Evolutionary conservation across 2,888 invertebrate genomes (phyloP), one percentile per base, ranked within the genome.

Genomic region (Unio delphinus): DNA sequence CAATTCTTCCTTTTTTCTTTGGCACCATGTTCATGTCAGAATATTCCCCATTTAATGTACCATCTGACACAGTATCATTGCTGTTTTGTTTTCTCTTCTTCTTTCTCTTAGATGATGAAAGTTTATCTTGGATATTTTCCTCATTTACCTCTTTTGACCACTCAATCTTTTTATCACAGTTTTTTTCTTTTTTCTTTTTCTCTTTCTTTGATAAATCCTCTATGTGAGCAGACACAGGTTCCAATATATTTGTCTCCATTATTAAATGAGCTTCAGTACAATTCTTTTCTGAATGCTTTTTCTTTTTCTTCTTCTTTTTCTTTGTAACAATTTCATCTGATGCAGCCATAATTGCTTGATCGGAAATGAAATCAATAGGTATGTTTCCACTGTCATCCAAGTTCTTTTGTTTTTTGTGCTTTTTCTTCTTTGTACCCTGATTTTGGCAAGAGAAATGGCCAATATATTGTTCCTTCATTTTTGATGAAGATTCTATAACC

Each of bases 121-220:
- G 5, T 26, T 59, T 17, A 18, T 45, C 28, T 28, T 45, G 23
- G 8, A 26, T 55, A 54, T 45, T 45, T n/a, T 11, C 23, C 11
- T 67, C 55, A 57, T 61, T 58, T n/a, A 20, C 55, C 26, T 64
- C 55, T 11, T 65, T 55, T 57, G 68, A 55, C 28, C 62, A 55
- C 17, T 59, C 69, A 55, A 75, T 71, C 26, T 70, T 68, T 54
- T 73, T 70, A 28, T 68, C 71, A 15, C 61, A 68, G 8, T 61
- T 56, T 62, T 67, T 68, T 65, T 60, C 23, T 34, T 75, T 72
- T 68, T 70, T 69, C 66, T 70, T 74, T 55, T 75, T 73, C 62
- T 67, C 67, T 30, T 64, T 64, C 7, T 65, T 64, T n/a, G 56
- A 61, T 58, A 56, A 60, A 4, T 67, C 65, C 55, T 69, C 65